These are phyloP conservation scores for Lagothrix lagotricha DNA, from an alignment of 2,797 vertebrate species.

Conservation along the genomic window DNA sequence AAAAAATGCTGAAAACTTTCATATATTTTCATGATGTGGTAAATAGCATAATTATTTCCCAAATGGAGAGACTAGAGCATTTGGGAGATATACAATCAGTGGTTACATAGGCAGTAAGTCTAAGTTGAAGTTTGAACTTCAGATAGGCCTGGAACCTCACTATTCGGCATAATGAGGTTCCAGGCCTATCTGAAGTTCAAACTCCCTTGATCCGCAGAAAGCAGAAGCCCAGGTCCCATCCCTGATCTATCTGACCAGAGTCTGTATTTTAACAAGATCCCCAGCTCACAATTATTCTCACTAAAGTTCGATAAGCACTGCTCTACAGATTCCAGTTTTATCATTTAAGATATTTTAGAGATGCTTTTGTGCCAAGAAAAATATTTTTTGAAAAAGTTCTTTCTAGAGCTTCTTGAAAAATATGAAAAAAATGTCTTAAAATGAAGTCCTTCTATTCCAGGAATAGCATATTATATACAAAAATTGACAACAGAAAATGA, in stretches of 20 bases:
- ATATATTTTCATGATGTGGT: neutral
- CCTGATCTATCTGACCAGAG: neutral
- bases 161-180: no score
- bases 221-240: neutral
- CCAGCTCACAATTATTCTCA: neutral
- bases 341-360: neutral
- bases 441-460: neutral
- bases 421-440: neutral
- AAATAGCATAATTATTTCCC: neutral
- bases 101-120: neutral
- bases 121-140: neutral
- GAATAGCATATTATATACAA: neutral
- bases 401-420: conserved; percentile 27
- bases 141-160: no score
- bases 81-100: neutral
- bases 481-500: neutral
- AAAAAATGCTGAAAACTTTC: neutral
- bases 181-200: no score
- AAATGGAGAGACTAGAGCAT: neutral
- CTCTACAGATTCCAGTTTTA: neutral
- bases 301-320: neutral
- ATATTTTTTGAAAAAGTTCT: neutral
- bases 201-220: neutral
- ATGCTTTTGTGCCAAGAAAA: neutral
- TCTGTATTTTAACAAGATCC: neutral